Evolutionary conservation across 2,113 vertebrate genomes (phyloP).

Genomic region (Alectura lathami): DNA sequence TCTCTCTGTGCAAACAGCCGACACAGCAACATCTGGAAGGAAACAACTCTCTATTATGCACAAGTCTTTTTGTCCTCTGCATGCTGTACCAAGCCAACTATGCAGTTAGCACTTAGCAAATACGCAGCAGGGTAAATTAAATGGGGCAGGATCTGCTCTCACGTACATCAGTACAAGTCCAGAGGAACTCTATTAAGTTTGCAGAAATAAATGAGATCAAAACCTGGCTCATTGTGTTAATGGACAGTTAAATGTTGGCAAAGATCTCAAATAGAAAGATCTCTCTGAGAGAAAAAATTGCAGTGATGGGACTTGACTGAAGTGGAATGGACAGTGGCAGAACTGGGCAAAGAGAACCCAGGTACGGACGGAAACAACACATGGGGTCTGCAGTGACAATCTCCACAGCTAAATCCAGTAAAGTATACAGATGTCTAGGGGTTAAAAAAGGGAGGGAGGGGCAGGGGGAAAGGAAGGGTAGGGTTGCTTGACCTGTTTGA

Average conservation of each 20-base stretch:
- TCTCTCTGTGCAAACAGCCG: background rate
- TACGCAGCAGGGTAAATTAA: background rate
- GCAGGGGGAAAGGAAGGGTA: background rate
- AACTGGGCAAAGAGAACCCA: background rate
- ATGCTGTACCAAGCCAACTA: background rate
- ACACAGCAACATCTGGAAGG: background rate
- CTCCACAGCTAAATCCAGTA: background rate
- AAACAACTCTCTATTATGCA: background rate
- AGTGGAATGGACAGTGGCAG: background rate
- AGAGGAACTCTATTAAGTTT: background rate
- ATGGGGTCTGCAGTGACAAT: background rate
- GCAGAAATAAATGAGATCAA: background rate
- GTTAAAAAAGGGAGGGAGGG: accelerated
- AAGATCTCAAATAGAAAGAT: background rate
- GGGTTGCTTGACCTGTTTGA: background rate
- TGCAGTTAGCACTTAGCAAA: constrained; percentile 13
- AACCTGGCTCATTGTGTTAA: background rate
- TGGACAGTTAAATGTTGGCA: background rate
- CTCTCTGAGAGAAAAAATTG: background rate
- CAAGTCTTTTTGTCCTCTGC: background rate
- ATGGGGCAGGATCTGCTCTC: background rate
- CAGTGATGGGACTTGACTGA: background rate
- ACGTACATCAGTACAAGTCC: background rate
- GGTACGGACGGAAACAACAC: background rate
- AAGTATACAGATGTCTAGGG: background rate